Base-by-base conservation (phyloP, 2,113 vertebrate species). In the Crotalus tigris region DNA sequence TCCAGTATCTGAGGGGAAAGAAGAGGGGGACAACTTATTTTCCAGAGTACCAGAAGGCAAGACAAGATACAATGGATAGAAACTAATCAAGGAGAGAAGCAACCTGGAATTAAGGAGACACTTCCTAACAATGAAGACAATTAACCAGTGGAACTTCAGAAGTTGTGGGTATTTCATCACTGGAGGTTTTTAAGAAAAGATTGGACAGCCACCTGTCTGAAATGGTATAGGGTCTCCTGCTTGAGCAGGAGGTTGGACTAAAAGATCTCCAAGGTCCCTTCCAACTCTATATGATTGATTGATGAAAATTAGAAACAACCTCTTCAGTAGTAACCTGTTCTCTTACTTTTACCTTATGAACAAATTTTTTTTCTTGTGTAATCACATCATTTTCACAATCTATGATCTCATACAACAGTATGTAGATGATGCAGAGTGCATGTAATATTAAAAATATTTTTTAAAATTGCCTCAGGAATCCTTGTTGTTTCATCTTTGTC, bases 401-500 rank as follows among this genome's bases (percentile, higher is more conserved):
- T 85, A 33, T 49, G 51, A 86, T 46, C 26, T 90, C 57, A 64
- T 23, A 10, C n/a, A 53, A 61, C 17, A 39, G 55, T n/a, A n/a
- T 13, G n/a, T 15, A 69, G 4, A 69, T 53, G 2, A 87, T 33
- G 44, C 23, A n/a, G 33, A 87, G 46, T 9, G n/a, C 29, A 93
- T 90, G 44, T 6, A 19, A 58, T 44, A 26, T 55, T 29, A 39
- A n/a, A 54, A 51, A 69, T 12, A 21, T 7, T 39, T 51, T 24
- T 90, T 85, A n/a, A 61, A 85, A 57, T 19, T 92, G 87, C 93
- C 75, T 53, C n/a, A 39, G 85, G 93, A 93, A 54, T n/a, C 51
- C 89, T 44, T 1, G 59, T 91, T 91, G 89, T 89, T 87, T 95
- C 89, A 55, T 55, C 69, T 58, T 89, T 91, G 85, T 90, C 54